Percentiles rank a stretch among this genome's conserved stretches.
Conservation (phyloP, 2,797 vertebrate genomes). For the Otolemur crassicaudatus region DNA sequence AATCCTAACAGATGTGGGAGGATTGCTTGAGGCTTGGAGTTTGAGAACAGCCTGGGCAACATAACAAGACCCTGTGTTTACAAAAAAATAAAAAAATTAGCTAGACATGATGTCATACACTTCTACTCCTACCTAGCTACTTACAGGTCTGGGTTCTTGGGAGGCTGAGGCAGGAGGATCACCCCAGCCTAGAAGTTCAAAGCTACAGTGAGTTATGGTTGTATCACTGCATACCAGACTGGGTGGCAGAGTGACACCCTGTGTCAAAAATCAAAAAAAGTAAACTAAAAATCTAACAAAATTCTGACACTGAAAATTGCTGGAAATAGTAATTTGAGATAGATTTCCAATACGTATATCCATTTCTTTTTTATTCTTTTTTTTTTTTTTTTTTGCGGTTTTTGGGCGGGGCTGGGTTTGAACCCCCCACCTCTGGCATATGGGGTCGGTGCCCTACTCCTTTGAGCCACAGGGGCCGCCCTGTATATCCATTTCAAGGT, state of each 20-base stretch:
- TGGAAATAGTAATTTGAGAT: constrained; percentile 27
- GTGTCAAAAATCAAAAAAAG: background rate
- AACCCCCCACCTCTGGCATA: too few species aligned
- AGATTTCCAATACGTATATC: background rate
- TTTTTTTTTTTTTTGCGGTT: too few species aligned
- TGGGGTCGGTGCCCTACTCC: too few species aligned
- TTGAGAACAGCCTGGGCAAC: background rate
- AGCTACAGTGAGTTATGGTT: background rate
- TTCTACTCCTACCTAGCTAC: background rate
- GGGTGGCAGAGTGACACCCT: background rate
- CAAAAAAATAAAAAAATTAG: background rate
- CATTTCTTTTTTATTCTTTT: background rate
- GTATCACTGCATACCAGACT: background rate
- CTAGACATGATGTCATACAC: background rate
- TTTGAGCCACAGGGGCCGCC: too few species aligned
- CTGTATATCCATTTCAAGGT: background rate
- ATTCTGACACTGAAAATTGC: constrained; percentile 6
- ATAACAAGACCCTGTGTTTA: background rate
- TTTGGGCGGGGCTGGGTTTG: too few species aligned
- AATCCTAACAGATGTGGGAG: too few species aligned
- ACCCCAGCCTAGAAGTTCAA: background rate
- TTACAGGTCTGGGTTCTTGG: background rate
- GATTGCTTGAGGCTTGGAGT: too few species aligned
- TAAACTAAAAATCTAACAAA: background rate
- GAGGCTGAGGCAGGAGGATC: background rate